These are phyloP conservation scores for Phainopepla nitens DNA, from an alignment of 2,113 vertebrate genomes.

Conservation along the genomic window DNA sequence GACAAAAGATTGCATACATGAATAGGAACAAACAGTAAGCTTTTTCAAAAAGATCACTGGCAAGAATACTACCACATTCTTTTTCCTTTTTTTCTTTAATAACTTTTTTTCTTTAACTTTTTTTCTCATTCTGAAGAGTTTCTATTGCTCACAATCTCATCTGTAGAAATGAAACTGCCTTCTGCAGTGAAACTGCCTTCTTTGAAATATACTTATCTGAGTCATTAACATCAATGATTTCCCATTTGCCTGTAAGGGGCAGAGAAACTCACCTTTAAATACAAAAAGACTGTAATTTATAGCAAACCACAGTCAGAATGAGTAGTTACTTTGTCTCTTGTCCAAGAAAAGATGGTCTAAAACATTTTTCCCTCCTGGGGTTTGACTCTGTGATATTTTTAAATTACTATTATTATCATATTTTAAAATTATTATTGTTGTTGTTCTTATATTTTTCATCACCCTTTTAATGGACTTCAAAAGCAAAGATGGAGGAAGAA, in stretches of 20 bases:
- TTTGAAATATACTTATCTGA: not conserved
- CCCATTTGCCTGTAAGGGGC: not conserved
- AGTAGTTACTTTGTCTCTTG: not conserved
- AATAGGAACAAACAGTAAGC: not conserved
- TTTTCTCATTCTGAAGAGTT: not conserved
- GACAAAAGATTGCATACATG: not conserved
- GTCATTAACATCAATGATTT: not conserved
- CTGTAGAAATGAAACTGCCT: not conserved
- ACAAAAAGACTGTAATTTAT: not conserved
- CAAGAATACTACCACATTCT: not conserved
- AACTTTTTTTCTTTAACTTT: not conserved
- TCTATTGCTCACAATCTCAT: not conserved
- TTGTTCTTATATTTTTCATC: not conserved
- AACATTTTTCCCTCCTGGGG: not conserved
- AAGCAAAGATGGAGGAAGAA: not conserved
- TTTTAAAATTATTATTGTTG: not conserved
- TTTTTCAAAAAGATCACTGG: not conserved
- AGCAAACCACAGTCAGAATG: not conserved
- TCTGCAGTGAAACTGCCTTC: no score
- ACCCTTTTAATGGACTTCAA: not conserved
- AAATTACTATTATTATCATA: not conserved
- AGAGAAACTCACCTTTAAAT: not conserved
- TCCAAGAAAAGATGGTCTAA: not conserved
- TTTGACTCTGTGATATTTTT: not conserved
- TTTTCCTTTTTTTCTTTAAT: not conserved